Evolutionary conservation across 2,888 invertebrate species (phyloP), one percentile per base, ranked within the genome.

Genomic region (Clusia tigrina): DNA sequence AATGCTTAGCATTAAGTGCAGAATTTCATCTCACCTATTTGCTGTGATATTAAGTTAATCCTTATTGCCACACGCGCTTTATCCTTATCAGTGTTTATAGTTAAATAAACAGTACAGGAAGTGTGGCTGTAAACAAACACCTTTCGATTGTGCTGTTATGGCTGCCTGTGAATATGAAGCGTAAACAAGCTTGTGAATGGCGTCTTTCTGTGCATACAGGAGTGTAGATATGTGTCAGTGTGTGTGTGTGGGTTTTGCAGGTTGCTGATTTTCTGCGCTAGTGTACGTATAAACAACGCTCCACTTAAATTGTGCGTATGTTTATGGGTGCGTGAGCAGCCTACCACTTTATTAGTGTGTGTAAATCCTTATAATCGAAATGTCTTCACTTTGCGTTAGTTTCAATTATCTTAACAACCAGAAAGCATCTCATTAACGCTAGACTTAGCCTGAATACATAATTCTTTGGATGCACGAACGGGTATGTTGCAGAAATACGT

Each of bases 21-120:
- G n/a, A n/a, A n/a, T n/a, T n/a, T n/a, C n/a, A n/a, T n/a, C n/a
- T n/a, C n/a, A n/a, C n/a, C n/a, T n/a, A n/a, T n/a, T n/a, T n/a
- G n/a, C n/a, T n/a, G n/a, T n/a, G n/a, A n/a, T n/a, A n/a, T n/a
- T n/a, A n/a, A n/a, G n/a, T n/a, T 67, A 72, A 71, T 69, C 68
- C 67, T 67, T 72, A 74, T 72, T 67, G 69, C 65, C 72, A 64
- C 63, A 74, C 69, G 32, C 12, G 6, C n/a, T 73, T 70, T 77
- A 74, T 74, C 74, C 77, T 74, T 74, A 74, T 77, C 76, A 74
- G 77, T 77, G 77, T 74, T n/a, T 74, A 75, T 77, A 74, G 77
- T 77, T 74, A 74, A 74, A 76, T 77, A 76, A 74, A 77, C 76
- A 77, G 66, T 76, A 75, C 76, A 32, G 6, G 6, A 32, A 32